Conservation (phyloP, 2,797 vertebrate species). For the Knipowitschia caucasica region DNA sequence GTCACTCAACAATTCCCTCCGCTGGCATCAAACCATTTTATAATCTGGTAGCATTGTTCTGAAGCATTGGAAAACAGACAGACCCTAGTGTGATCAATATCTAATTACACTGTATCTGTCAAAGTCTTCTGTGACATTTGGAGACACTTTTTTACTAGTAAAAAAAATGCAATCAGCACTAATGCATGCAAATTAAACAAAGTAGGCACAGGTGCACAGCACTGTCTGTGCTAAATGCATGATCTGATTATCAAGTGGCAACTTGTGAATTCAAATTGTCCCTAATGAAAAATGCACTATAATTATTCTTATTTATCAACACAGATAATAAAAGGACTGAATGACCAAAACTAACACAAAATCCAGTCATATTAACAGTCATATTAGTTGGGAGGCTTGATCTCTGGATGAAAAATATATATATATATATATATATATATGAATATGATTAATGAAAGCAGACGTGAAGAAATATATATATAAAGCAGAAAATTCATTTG, state of each 20-base stretch:
- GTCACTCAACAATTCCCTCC: conserved; percentile 67
- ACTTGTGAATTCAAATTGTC: background rate
- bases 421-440: too few relatives aligned
- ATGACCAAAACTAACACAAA: too few relatives aligned
- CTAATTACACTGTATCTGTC: conserved; percentile 60
- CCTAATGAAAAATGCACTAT: background rate
- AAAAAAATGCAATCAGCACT: conserved; percentile 27
- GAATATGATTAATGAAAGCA: too few relatives aligned
- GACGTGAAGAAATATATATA: too few relatives aligned
- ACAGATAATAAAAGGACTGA: too few relatives aligned
- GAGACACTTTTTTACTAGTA: conserved; percentile 53
- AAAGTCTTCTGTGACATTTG: conserved; percentile 66
- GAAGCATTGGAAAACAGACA: conserved; percentile 1
- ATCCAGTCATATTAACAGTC: too few relatives aligned
- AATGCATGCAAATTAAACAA: conserved; percentile 25
- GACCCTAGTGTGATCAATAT: conserved; percentile 27
- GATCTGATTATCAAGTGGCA: background rate
- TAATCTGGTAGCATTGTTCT: conserved; percentile 63
- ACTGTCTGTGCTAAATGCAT: background rate
- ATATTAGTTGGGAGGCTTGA: too few relatives aligned
- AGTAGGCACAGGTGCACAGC: conserved; percentile 1
- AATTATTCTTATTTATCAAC: too few relatives aligned
- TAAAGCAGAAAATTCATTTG: too few relatives aligned
- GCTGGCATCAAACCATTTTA: conserved; percentile 67
- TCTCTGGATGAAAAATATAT: too few relatives aligned